These are phyloP conservation scores for Caenorhabditis afra DNA, from an alignment of 2,888 invertebrate species.

Conservation along the genomic window DNA sequence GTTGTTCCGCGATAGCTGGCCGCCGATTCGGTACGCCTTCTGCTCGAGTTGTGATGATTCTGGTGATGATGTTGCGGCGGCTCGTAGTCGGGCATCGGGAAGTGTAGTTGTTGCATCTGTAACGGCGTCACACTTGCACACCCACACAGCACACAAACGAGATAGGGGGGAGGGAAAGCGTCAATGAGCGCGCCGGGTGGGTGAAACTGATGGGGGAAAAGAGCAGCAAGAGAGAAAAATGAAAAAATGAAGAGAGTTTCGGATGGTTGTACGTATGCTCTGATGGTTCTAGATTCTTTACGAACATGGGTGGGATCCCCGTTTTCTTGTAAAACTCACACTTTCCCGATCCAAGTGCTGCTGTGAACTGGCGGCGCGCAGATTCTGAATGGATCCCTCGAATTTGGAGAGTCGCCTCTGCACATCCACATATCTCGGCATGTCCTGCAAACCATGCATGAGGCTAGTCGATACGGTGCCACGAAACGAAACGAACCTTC, in stretches of 20 bases:
- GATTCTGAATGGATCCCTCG: slow-evolving; percentile 69
- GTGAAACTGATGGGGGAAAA: slow-evolving; percentile 1
- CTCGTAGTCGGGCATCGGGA: slow-evolving; percentile 69
- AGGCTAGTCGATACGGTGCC: not conserved
- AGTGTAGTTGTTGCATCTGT: slow-evolving; percentile 54
- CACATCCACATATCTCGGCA: slow-evolving; percentile 75
- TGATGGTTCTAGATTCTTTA: too few species aligned
- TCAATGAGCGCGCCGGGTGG: slow-evolving; percentile 18
- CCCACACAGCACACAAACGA: slow-evolving; percentile 19
- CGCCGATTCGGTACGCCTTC: slow-evolving; percentile 28
- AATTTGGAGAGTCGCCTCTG: slow-evolving; percentile 72
- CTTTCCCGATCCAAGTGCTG: slow-evolving; percentile 60
- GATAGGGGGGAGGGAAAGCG: slow-evolving; percentile 10
- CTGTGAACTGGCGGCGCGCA: slow-evolving; percentile 53
- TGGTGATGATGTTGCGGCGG: slow-evolving; percentile 46
- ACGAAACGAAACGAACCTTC: slow-evolving; percentile 54
- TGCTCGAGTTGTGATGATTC: too few species aligned
- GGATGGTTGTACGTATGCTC: too few species aligned
- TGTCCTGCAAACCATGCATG: slow-evolving; percentile 43
- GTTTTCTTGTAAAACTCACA: not conserved
- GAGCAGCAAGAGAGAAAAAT: slow-evolving; percentile 1
- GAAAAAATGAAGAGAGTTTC: too few species aligned
- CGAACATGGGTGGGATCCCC: too few species aligned
- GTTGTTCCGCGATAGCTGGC: slow-evolving; percentile 8
- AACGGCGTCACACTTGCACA: slow-evolving; percentile 37